phyloP scores from a whole-genome alignment of 2,797 vertebrate genomes.

The Diceros bicornis region DNA sequence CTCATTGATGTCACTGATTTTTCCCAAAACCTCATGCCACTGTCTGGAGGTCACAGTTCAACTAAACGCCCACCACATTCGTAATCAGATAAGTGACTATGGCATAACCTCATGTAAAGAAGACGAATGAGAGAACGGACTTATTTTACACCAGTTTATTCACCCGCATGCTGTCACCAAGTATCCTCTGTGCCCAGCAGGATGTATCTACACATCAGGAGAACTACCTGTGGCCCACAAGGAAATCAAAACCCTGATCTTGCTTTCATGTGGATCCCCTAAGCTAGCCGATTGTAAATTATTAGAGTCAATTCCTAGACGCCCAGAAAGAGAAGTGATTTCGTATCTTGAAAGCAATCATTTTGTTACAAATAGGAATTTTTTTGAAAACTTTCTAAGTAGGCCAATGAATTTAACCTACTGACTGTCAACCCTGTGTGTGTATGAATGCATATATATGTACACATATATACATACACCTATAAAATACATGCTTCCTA shows the following conservation, averaged over 20 bases:
- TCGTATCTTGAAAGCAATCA: background rate
- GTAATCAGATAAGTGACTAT: background rate
- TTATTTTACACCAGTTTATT: background rate
- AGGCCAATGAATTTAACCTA: background rate
- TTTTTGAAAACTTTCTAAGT: background rate
- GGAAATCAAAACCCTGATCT: background rate
- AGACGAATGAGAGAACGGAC: background rate
- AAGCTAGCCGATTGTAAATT: background rate
- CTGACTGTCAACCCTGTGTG: background rate
- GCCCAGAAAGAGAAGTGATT: background rate
- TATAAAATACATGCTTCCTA: background rate
- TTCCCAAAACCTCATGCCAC: background rate
- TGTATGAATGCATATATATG: background rate
- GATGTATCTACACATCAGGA: background rate
- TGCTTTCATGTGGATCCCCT: background rate
- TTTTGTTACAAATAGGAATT: slow-evolving; percentile 33
- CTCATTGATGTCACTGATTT: background rate
- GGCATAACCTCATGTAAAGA: background rate
- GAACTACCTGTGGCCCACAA: background rate
- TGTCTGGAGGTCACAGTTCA: background rate
- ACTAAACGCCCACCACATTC: background rate
- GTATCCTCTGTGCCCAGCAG: background rate
- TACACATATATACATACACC: background rate
- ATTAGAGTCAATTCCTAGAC: background rate
- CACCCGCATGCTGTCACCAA: background rate